Base-by-base conservation (phyloP, 2,888 invertebrate species). In the Philhelius pedissequus region DNA sequence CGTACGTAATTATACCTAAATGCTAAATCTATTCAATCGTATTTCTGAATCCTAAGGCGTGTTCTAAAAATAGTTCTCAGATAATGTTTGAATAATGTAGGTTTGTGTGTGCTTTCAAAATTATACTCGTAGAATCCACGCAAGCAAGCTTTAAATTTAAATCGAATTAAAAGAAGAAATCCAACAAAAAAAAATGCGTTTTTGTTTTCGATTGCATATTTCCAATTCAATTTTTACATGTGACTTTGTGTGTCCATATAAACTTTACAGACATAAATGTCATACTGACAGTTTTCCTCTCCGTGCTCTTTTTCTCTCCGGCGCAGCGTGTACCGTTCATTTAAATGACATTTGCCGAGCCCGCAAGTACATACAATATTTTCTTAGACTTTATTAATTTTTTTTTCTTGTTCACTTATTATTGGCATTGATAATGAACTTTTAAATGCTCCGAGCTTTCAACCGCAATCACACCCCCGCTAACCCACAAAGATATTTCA, bases 341-440 rank as follows among this genome's bases (percentile, higher is more conserved):
- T 45, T n/a, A 20, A 48, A 40, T 68, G 48, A 35, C 50, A 73
- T 60, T 56, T 60, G 43, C 45, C 69, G 43, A 60, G 60, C 69
- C 64, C 40, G 48, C 68, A 58, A 9, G 30, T n/a, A 35, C n/a
- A n/a, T 15, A 48, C 20, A 18, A 45, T 40, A 25, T 71, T 71
- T 69, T 69, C 45, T 27, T n/a, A 9, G 38, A 54, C 18, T 54
- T 70, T 38, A 48, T 73, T 54, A 70, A 27, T 74, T 69, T 38
- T 64, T 70, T 69, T 32, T 38, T 38, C 50, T 15, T 69, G n/a
- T 66, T 71, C 50, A 74, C 64, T 83, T 79, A 79, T 83, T 79
- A 79, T 75, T 83, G 74, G 83, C 79, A 83, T 75, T 83, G 83
- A 83, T 83, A 83, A 83, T 83, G 79, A 83, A 79, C 74, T 83